phyloP scores from a whole-genome alignment of 2,797 vertebrate genomes.

The Sarcophilus harrisii region DNA sequence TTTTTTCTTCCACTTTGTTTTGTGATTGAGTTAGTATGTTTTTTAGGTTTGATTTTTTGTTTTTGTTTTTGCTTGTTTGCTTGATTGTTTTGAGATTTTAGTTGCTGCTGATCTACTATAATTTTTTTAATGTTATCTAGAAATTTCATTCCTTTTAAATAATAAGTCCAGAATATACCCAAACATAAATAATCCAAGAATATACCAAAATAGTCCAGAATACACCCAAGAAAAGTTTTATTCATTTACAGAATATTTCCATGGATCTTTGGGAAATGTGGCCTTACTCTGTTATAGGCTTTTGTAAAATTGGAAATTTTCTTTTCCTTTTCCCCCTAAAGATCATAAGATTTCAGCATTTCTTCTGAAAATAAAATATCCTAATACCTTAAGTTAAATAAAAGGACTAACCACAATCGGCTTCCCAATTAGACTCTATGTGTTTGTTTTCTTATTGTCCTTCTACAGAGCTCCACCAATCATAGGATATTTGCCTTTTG shows the following conservation, averaged over 20 bases:
- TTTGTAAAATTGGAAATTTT: neutral
- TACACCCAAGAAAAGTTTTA: neutral
- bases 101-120: neutral
- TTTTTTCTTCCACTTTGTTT: neutral
- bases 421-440: neutral
- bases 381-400: rapidly evolving
- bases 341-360: neutral
- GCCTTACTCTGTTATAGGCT: neutral
- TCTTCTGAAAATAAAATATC: rapidly evolving
- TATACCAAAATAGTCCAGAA: neutral
- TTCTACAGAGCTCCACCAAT: conserved; percentile 87
- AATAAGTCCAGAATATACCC: neutral
- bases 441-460: neutral
- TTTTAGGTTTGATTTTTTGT: neutral
- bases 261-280: conserved; percentile 10
- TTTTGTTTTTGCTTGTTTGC: neutral
- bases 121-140: conserved; percentile 20
- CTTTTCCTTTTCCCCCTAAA: neutral
- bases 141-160: neutral
- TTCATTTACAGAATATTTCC: neutral
- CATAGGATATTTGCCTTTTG: conserved; percentile 90
- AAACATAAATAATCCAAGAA: neutral
- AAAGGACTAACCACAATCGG: rapidly evolving
- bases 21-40: neutral
- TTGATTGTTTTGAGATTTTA: neutral